Evolutionary conservation across 2,113 vertebrate genomes (phyloP), one percentile per base, ranked within the genome.

Genomic region (Myocastor coypus): DNA sequence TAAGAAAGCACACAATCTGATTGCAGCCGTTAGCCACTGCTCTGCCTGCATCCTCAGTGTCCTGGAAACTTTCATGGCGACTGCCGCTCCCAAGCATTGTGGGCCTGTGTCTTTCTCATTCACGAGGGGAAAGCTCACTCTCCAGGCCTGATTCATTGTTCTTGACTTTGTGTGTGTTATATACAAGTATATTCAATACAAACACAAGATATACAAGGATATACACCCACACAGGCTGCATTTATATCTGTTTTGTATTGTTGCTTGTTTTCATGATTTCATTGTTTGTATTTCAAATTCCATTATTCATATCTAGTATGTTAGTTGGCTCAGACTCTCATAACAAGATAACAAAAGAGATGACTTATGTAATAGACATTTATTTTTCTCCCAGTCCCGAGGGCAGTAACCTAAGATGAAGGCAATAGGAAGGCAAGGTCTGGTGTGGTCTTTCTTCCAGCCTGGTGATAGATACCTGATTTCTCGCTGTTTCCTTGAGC

Each of bases 381-480:
- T 83, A 90, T 63, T 94, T 94, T 95, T 71, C 63, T 95, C 42
- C 34, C 34, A 37, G 19, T 85, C 81, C 32, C 84, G 30, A 92
- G 12, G 19, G 2, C 40, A 30, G 30, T 61, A 37, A 10, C 92
- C 6, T 26, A 68, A 82, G 34, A 83, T 68, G 66, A 80, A n/a
- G 30, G 7, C 40, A 10, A 1, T n/a, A 30, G 40, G 37, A 82
- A n/a, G 26, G 32, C 37, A 73, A 57, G 16, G 26, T 57, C 77
- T 59, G 42, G 6, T 34, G 57, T 46, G 13, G 17, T 50, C n/a
- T 68, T 55, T 94, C 42, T 87, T 73, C 6, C 19, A 84, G 28
- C 13, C 24, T 83, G 59, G 16, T 37, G 26, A 19, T 6, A 89
- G 42, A 64, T 19, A 10, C 14, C 12, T 26, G 20, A 12, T 30